Base-by-base conservation (phyloP, 2,888 invertebrate species). In the Suillia variegata region DNA sequence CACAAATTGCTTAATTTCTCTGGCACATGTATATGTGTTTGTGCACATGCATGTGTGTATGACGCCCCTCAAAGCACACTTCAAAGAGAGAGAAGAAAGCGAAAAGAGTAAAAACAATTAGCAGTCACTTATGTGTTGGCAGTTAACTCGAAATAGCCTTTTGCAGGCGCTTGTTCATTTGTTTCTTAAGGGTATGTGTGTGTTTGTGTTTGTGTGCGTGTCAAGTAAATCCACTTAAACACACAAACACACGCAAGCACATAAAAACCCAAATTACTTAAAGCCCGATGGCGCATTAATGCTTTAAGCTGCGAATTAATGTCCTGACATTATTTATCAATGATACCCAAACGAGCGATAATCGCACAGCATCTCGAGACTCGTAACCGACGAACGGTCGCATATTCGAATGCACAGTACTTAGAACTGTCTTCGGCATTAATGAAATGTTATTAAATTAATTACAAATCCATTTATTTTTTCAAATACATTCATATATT, bases 281-380 rank as follows among this genome's bases (percentile, higher is more conserved):
- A 18, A 45, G 45, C 45, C 6, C 13, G 20, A 45, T 45, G 20
- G n/a, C 4, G 45, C 13, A 45, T 45, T 45, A 45, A 45, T 45
- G 45, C 45, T 45, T 20, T 52, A 62, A 52, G 53, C 31, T 49
- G 54, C 62, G 64, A 60, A 75, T 75, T 75, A 75, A 75, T 74
- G 74, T 66, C 42, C 61, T 55, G 62, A 67, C 75, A 74, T 74
- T 72, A 71, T 74, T 72, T 74, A 74, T 75, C 75, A 74, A 75
- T 75, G 74, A 68, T 66, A 65, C 74, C 71, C 75, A 61, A 71
- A 74, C 64, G 75, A 63, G 70, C 74, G 71, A 74, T 72, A 74
- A 74, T 68, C 68, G 67, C 67, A 64, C 68, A 67, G 56, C 68
- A 45, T 45, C 45, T 18, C 38, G n/a, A n/a, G n/a, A n/a, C n/a